Evolutionary conservation across 2,888 invertebrate species (phyloP), one percentile per base, ranked within the genome.

Genomic region (Seira ritae): DNA sequence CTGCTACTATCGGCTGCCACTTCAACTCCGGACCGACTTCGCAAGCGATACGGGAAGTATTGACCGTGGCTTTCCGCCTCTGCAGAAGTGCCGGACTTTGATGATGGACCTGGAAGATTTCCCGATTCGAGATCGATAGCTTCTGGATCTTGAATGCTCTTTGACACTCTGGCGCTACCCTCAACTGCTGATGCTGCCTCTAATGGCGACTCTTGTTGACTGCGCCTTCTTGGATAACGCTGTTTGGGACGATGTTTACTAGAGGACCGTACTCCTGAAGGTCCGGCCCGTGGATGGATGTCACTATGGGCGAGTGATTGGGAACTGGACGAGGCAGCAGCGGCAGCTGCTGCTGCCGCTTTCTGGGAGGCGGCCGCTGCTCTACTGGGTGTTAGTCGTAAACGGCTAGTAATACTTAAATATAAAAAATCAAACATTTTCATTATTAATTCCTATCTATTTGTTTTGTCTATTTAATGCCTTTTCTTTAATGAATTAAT

Each of bases 281-380:
- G 69, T 31, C 79, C 84, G 15, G 80, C 50, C 22, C 68, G 19
- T n/a, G 68, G 60, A 62, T 79, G 23, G 37, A 23, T 37, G 19
- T 78, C 67, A 68, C 68, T 70, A 23, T 22, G n/a, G 72, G 12
- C 46, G 46, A n/a, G 50, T 17, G 24, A 15, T 46, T 20, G 31
- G 37, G 37, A 62, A 68, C 62, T 73, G 55, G 31, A 68, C 12
- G 78, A 24, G 0, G 79, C 50, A 19, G 65, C 17, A 50, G 83
- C 65, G 3, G 85, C 78, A 22, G 85, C 84, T 37, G 85, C 83
- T 73, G 85, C 85, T 37, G 85, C 83, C 70, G 85, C 85, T 78
- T 84, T 85, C 37, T 85, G 86, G 22, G 87, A 85, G 65, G 88
- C 88, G 46, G 88, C 88, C 37, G 89, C 88, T 80, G 88, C 89